Conservation (phyloP, 1,140 invertebrate species). For the Carcinoscorpius rotundicauda region DNA sequence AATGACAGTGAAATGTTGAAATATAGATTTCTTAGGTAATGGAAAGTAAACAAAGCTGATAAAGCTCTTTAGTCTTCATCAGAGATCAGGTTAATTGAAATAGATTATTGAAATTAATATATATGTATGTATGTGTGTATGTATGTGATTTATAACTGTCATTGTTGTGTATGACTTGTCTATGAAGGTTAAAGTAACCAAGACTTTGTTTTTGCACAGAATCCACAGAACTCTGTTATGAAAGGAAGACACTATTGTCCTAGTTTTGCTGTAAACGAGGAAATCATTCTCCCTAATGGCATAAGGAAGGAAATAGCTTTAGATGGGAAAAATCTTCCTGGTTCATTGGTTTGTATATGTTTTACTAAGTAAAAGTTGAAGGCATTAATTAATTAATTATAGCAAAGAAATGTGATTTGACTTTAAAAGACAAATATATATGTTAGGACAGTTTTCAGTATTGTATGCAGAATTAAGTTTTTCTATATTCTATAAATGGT, state of each 20-base stretch:
- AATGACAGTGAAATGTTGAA: too few species aligned
- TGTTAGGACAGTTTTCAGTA: neutral
- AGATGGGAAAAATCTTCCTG: constrained; percentile 68
- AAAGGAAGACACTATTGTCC: constrained; percentile 25
- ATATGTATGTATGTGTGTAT: neutral
- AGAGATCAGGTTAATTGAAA: neutral
- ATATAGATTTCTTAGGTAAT: too few species aligned
- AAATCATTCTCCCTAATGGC: constrained; percentile 70
- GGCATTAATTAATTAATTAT: neutral
- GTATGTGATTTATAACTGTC: neutral
- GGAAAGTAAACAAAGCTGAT: neutral
- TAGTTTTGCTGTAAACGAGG: constrained; percentile 30
- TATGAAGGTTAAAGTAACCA: neutral
- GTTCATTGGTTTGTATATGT: constrained; percentile 12
- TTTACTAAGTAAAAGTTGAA: neutral
- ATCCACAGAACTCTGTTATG: constrained; percentile 20
- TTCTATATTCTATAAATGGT: neutral
- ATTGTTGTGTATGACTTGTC: too few species aligned
- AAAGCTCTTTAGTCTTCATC: neutral
- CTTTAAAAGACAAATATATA: neutral
- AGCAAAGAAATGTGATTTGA: neutral
- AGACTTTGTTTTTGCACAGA: constrained; percentile 7
- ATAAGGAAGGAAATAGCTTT: constrained; percentile 75
- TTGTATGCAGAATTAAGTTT: neutral
- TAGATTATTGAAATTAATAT: neutral